Evolutionary conservation across 2,888 invertebrate species (phyloP).

Genomic region (Phanerotoma sp.): DNA sequence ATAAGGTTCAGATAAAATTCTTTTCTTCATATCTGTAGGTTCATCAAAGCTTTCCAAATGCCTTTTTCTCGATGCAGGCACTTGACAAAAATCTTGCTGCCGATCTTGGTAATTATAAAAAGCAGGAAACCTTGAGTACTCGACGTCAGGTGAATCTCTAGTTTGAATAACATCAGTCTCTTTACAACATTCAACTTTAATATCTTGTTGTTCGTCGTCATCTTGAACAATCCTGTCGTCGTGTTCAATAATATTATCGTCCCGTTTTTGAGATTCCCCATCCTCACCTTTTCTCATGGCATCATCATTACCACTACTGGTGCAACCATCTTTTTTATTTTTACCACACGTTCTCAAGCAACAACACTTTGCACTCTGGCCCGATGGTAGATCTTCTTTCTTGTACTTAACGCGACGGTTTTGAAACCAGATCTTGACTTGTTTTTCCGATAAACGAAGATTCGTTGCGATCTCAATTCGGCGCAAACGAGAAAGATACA

Average conservation of each 20-base stretch:
- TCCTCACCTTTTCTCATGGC: slow-evolving; percentile 31
- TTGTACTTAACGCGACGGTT: slow-evolving; percentile 92
- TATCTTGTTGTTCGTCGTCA: slow-evolving; percentile 18
- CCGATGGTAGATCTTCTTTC: slow-evolving; percentile 74
- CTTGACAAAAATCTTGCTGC: slow-evolving; percentile 31
- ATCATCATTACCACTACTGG: no score
- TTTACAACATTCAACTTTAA: slow-evolving; percentile 19
- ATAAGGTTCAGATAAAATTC: slow-evolving; percentile 36
- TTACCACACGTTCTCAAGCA: slow-evolving; percentile 60
- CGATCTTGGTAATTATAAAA: slow-evolving; percentile 28
- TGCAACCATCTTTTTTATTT: slow-evolving; percentile 44
- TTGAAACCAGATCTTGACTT: slow-evolving; percentile 95
- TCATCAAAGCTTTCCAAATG: slow-evolving; percentile 32
- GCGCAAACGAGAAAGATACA: slow-evolving; percentile 85
- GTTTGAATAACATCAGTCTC: slow-evolving; percentile 5
- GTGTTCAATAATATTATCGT: slow-evolving; percentile 26
- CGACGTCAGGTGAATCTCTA: slow-evolving; percentile 3
- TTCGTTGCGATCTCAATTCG: slow-evolving; percentile 92
- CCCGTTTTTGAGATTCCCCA: slow-evolving; percentile 23
- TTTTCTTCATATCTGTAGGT: slow-evolving; percentile 29
- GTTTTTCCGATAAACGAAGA: slow-evolving; percentile 86
- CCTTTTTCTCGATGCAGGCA: slow-evolving; percentile 43
- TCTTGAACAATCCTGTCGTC: slow-evolving; percentile 14
- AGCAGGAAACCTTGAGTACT: slow-evolving; percentile 22
- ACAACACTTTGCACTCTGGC: slow-evolving; percentile 58